Evolutionary conservation across 35 echinoderm and acorn worm species (phyloP), one percentile per base, ranked within the genome.

Genomic region (Ophiothrix spiculata): DNA sequence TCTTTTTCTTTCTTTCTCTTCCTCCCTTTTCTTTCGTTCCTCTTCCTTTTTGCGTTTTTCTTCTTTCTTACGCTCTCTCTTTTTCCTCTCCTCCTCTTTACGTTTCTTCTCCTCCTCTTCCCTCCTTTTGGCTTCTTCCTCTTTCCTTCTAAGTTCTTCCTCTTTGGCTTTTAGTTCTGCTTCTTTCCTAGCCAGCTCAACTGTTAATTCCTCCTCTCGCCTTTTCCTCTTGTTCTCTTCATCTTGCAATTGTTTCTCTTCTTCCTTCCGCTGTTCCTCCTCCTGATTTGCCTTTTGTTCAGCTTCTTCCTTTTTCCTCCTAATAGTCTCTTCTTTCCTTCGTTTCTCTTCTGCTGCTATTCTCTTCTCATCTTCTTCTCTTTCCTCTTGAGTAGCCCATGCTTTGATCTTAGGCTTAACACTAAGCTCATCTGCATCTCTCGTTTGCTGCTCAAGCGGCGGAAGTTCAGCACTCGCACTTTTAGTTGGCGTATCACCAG

Each of bases 91-190:
- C 3, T 75, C 69, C 56, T 89, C 38, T 28, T 31, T 34, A 23
- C 39, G 69, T 32, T 39, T 81, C 41, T 76, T 56, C 69, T 79
- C 56, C 15, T 56, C 49, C 37, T 91, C 42, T 21, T 35, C 31
- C 76, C 56, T 87, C 56, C 36, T 80, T 46, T 31, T 37, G 37
- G 80, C 76, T 38, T 91, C 39, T 0, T 39, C 56, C 54, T 87
- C 69, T 31, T 91, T 87, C n/a, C 33, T 40, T 33, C 42, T 40
- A 15, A 86, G 39, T 85, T 40, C 76, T 60, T 85, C 88, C 46
- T 92, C 79, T 84, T 89, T 86, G 32, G 75, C 83, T 80, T 88
- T 89, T 29, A 54, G 39, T 46, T 78, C 91, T 56, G 75, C 49
- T 35, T 93, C 82, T 33, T 88, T 60, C 40, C 39, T 79, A 28